Conservation (phyloP, 1,140 invertebrate species). For the Bombyx mori region ASM3026992v2 NC_085118.1:5508001-5508500, state of each 20-base stretch:
- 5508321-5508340: constrained; percentile 34
- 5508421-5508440: too few species aligned
- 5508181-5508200: constrained; percentile 60
- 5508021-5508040: too few species aligned
- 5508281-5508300: constrained; percentile 59
- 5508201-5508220: constrained; percentile 57
- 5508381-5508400: background rate
- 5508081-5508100: too few species aligned
- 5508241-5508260: constrained; percentile 74
- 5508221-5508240: constrained; percentile 59
- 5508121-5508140: background rate
- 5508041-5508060: too few species aligned
- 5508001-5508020: too few species aligned
- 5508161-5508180: constrained; percentile 15
- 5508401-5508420: too few species aligned
- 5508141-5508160: background rate
- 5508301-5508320: constrained; percentile 52
- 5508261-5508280: constrained; percentile 74
- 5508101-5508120: background rate
- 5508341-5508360: constrained; percentile 31
- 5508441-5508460: constrained; percentile 10
- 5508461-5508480: constrained; percentile 44
- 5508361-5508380: constrained; percentile 21
- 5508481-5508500: constrained; percentile 52
- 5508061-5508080: too few species aligned